These are phyloP conservation scores for Enteromius argenteus DNA, from an alignment of 2,797 vertebrate species.

Conservation along the genomic window DNA sequence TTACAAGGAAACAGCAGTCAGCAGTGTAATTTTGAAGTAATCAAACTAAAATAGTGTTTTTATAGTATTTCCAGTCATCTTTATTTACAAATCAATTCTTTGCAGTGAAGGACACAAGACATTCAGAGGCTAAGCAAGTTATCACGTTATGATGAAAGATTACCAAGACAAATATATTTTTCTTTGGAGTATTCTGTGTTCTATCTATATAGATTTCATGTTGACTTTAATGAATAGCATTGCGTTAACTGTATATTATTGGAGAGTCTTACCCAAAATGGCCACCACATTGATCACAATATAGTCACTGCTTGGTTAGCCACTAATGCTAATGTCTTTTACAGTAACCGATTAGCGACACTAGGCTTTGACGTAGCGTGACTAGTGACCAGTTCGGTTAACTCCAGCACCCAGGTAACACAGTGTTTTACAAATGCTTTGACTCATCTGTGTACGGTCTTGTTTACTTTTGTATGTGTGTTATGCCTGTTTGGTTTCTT, in stretches of 20 bases:
- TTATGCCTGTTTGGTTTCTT: conserved; percentile 19
- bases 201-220: background rate
- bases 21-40: background rate
- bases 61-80: background rate
- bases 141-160: background rate
- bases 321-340: background rate
- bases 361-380: background rate
- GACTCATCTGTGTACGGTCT: conserved; percentile 25
- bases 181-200: background rate
- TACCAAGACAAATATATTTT: background rate
- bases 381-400: background rate
- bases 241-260: background rate
- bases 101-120: background rate
- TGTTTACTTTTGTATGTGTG: conserved; percentile 22
- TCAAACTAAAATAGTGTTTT: background rate
- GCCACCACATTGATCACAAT: background rate
- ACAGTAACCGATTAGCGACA: background rate
- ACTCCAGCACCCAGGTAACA: background rate
- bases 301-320: background rate
- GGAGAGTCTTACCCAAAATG: background rate
- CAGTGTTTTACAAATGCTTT: background rate
- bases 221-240: conserved; percentile 17
- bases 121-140: background rate
- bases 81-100: background rate
- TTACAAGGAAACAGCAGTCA: background rate